phyloP scores from a whole-genome alignment of 2,113 vertebrate genomes.

The Misgurnus anguillicaudatus region DNA sequence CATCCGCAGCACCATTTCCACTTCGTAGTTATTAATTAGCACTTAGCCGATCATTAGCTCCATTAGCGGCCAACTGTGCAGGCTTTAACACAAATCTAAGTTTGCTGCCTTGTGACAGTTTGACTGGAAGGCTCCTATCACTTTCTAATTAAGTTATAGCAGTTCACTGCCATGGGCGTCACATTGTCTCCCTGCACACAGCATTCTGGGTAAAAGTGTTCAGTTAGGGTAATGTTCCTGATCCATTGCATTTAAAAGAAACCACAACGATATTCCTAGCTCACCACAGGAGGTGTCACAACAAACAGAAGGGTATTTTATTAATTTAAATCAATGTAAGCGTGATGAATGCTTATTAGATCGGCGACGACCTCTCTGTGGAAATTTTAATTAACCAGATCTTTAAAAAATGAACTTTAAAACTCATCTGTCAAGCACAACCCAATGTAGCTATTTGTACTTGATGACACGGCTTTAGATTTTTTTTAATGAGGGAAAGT shows the following conservation, averaged over 20 bases:
- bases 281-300: background rate
- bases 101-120: conserved; percentile 13
- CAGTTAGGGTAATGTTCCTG: background rate
- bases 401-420: conserved; percentile 27
- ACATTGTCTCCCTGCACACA: conserved; percentile 21
- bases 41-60: conserved; percentile 3
- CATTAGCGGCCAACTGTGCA: background rate
- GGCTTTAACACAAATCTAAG: background rate
- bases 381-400: conserved; percentile 53
- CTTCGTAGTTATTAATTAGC: background rate
- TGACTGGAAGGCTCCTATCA: conserved; percentile 17
- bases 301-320: background rate
- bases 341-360: conserved; percentile 52
- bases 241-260: background rate
- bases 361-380: conserved; percentile 44
- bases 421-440: conserved; percentile 2
- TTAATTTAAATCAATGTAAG: conserved; percentile 62
- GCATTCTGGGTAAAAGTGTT: background rate
- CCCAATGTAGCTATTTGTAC: background rate
- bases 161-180: conserved; percentile 40
- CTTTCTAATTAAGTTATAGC: conserved; percentile 7
- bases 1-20: background rate
- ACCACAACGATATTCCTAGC: background rate
- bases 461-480: conserved; percentile 27
- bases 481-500: background rate